Percentiles rank a stretch among this genome's conserved stretches.
Conservation (phyloP, 2,797 vertebrate genomes). For the Otolemur crassicaudatus region DNA sequence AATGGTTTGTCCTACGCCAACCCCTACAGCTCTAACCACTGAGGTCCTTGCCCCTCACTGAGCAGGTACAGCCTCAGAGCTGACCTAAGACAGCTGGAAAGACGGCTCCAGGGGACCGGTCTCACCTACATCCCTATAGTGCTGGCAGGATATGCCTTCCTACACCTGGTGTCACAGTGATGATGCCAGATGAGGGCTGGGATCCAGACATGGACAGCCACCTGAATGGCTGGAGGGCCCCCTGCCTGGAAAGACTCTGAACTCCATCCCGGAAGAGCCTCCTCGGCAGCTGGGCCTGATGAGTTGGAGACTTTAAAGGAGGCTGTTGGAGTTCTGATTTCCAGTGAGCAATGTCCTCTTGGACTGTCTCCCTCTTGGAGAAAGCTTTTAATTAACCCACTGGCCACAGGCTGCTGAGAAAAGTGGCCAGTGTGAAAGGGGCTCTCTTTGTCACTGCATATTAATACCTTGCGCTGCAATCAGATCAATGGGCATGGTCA, state of each 20-base stretch:
- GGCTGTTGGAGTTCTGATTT: neutral
- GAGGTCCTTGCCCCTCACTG: neutral
- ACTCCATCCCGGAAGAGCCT: neutral
- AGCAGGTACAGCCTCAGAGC: neutral
- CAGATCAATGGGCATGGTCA: neutral
- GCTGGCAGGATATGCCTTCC: neutral
- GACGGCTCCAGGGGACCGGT: neutral
- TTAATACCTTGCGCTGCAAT: neutral
- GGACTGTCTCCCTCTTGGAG: neutral
- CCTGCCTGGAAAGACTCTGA: neutral
- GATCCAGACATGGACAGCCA: neutral
- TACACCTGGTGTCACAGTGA: accelerated
- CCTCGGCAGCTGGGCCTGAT: neutral
- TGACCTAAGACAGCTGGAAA: neutral
- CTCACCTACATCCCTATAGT: accelerated
- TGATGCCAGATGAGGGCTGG: accelerated
- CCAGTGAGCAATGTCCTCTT: neutral
- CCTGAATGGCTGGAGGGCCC: accelerated
- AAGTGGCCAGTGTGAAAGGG: neutral
- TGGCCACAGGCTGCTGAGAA: neutral
- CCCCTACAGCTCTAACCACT: accelerated
- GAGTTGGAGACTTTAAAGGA: neutral
- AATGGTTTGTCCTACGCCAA: neutral
- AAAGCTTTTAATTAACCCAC: constrained; percentile 56
- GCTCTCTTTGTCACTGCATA: neutral